Base-by-base conservation (phyloP, 1,140 invertebrate species). In the Drosophila baimaii region DNA sequence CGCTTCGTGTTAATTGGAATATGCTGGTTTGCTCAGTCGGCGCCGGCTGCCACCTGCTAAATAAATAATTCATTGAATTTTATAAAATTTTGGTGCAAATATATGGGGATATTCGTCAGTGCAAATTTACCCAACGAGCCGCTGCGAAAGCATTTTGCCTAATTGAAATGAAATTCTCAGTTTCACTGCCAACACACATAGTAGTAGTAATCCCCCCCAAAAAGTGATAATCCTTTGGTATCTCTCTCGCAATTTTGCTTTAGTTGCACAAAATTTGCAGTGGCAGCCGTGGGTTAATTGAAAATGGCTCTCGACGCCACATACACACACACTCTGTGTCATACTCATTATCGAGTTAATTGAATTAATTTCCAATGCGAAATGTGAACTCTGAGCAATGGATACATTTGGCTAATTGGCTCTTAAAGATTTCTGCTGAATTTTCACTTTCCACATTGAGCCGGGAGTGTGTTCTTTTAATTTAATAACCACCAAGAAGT, bases 21-120 rank as follows among this genome's bases (percentile, higher is more conserved):
- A 72, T 72, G 33, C 65, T 44, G 69, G 69, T 49, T 71, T 58
- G 43, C 37, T 58, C 69, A 71, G 65, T 74, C 69, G 63, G 46
- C 59, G 41, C 27, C 13, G 49, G 17, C 49, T 9, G 29, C 43
- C 80, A 83, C 81, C 81, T 83, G 81, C 72, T 84, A 80, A 83
- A 83, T 84, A 84, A 83, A 83, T 85, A 77, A 80, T 77, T 80
- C 66, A 77, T 72, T 65, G 59, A 51, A 72, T 58, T 78, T 82
- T 56, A 78, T 81, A 78, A 15, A 35, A 46, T 58, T 63, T 72
- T 59, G 46, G 39, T 54, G 17, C 47, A 72, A 68, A 71, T 46
- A 76, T 79, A 33, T 69, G 54, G 46, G 9, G 25, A 58, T 23
- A 47, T 21, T 44, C 19, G 57, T 44, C 31, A 39, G 44, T 49